Evolutionary conservation across 2,113 vertebrate species (phyloP).

Genomic region (Amia ocellicauda): DNA sequence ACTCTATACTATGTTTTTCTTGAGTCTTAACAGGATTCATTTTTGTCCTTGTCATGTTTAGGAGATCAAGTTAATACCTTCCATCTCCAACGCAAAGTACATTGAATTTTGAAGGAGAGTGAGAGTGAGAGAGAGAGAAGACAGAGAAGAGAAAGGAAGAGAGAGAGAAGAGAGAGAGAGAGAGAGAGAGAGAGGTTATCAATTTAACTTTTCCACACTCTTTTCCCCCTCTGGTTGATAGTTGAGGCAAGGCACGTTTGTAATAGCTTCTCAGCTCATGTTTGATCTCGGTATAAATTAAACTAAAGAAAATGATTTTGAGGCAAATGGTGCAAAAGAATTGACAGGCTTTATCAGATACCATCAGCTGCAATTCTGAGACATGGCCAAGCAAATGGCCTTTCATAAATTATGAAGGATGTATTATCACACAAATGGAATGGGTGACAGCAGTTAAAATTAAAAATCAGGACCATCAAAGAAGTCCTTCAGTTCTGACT

Average conservation of each 20-base stretch:
- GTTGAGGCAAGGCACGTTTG: no score
- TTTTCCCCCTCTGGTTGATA: no score
- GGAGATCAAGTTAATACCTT: no score
- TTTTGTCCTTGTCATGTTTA: no score
- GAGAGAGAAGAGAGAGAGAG: no score
- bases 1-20: no score
- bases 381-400: slow-evolving; percentile 44
- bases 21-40: no score
- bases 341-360: slow-evolving; percentile 38
- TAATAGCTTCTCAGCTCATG: no score
- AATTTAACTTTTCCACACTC: background rate
- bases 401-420: slow-evolving; percentile 51
- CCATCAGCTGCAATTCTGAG: slow-evolving; percentile 41
- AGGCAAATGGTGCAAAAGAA: background rate
- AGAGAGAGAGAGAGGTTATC: background rate
- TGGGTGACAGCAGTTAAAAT: slow-evolving; percentile 39
- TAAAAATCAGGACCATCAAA: slow-evolving; percentile 32
- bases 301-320: background rate
- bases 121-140: no score
- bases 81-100: no score
- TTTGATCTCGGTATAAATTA: slow-evolving; percentile 9
- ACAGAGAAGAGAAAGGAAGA: no score
- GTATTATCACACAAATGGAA: slow-evolving; percentile 47
- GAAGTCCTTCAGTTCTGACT: slow-evolving; percentile 14
- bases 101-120: no score